Conservation (phyloP, 2,888 invertebrate genomes). For the Siphlonurus alternatus region DNA sequence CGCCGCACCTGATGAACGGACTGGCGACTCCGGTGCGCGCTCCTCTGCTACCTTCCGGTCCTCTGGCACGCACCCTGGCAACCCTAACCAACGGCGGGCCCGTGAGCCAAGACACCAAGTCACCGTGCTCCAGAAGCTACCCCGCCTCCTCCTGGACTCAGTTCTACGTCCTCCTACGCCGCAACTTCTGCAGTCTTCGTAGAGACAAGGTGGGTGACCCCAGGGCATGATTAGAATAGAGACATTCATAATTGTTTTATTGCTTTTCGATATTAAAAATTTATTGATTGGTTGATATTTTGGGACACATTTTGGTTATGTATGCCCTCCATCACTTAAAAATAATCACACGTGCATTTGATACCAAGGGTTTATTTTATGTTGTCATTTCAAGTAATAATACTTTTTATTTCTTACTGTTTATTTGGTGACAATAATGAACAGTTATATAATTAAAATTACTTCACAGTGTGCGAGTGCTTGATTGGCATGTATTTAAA, state of each 20-base stretch:
- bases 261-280: no score
- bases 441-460: no score
- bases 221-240: no score
- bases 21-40: conserved; percentile 34
- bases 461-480: no score
- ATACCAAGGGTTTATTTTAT: no score
- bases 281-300: no score
- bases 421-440: no score
- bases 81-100: conserved; percentile 18
- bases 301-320: no score
- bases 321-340: no score
- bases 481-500: no score
- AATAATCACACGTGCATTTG: no score
- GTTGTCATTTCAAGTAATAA: conserved; percentile 10
- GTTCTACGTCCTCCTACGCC: conserved; percentile 21
- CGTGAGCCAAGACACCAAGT: conserved; percentile 15
- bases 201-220: conserved; percentile 4
- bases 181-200: background rate
- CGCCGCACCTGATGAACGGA: conserved; percentile 25
- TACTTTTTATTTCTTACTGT: background rate
- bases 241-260: no score
- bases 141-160: conserved; percentile 41
- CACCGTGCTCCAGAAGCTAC: conserved; percentile 23
- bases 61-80: conserved; percentile 18
- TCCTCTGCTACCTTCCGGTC: conserved; percentile 22